Evolutionary conservation across 2,797 vertebrate genomes (phyloP).

Genomic region (Amazona ochrocephala): DNA sequence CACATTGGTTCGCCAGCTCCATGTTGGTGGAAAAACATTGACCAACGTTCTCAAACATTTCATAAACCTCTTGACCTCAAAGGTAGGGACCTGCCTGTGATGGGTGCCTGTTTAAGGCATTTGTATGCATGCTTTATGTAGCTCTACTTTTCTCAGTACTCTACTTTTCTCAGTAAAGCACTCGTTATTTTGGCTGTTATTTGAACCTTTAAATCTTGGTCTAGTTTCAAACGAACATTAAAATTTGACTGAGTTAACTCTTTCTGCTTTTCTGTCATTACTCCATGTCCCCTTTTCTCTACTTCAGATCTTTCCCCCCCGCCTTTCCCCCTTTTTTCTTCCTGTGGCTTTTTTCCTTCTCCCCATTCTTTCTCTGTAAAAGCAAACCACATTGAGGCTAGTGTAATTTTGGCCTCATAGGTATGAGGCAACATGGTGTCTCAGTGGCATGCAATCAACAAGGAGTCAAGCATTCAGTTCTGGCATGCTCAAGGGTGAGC

Average conservation of each 20-base stretch:
- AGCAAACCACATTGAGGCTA: neutral
- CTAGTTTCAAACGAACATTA: neutral
- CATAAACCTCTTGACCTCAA: slow-evolving; percentile 73
- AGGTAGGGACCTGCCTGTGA: slow-evolving; percentile 72
- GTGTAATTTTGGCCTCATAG: neutral
- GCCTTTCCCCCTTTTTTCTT: neutral
- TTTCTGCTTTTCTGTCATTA: neutral
- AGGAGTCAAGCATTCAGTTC: neutral
- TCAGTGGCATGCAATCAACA: neutral
- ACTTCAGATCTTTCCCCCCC: neutral
- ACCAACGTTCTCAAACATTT: slow-evolving; percentile 80
- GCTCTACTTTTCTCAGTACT: too few relatives aligned
- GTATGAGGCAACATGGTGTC: neutral
- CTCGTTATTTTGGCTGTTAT: neutral
- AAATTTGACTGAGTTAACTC: neutral
- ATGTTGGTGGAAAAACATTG: slow-evolving; percentile 83
- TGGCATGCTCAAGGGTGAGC: neutral
- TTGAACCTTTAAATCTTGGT: neutral
- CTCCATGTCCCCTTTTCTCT: neutral
- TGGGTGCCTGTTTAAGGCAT: neutral
- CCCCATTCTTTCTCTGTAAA: neutral
- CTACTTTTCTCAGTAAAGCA: neutral
- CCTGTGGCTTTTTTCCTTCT: neutral
- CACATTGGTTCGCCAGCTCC: slow-evolving; percentile 79
- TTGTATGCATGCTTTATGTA: neutral